Percentiles rank a stretch among this genome's conserved stretches.
Evolutionary conservation across 2,888 invertebrate genomes (phyloP).

Genomic region (Tiliacea aurago): DNA sequence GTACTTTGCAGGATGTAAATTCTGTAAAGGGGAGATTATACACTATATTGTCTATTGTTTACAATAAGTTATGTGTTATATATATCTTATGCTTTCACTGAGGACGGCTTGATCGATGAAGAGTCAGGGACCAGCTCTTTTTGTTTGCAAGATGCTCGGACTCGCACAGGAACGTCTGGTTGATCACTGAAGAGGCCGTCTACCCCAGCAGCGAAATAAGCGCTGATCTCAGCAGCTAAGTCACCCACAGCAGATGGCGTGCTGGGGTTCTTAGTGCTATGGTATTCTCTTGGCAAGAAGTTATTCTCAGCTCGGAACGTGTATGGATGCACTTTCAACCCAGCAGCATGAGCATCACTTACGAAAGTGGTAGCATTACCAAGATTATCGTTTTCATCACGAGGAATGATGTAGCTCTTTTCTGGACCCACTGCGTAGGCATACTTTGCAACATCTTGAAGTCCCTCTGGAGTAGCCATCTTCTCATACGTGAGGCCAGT

Average conservation of each 20-base stretch:
- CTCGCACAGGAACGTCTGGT: constrained; percentile 78
- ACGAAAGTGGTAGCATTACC: constrained; percentile 80
- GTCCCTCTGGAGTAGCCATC: constrained; percentile 83
- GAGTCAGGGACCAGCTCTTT: not conserved
- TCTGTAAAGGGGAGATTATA: not conserved
- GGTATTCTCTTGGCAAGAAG: constrained; percentile 81
- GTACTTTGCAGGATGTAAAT: constrained; percentile 8
- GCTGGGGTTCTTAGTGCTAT: constrained; percentile 63
- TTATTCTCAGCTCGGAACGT: constrained; percentile 85
- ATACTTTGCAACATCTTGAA: constrained; percentile 81
- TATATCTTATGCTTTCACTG: not conserved
- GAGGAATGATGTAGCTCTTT: constrained; percentile 84
- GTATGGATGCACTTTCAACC: constrained; percentile 84
- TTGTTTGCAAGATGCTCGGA: constrained; percentile 67
- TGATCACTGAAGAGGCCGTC: constrained; percentile 86
- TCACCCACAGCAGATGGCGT: constrained; percentile 75
- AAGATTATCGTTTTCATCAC: constrained; percentile 75
- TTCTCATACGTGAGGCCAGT: constrained; percentile 79
- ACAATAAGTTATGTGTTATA: no score
- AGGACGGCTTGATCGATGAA: not conserved
- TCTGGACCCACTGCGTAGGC: constrained; percentile 85
- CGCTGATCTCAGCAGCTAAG: constrained; percentile 78
- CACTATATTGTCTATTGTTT: not conserved
- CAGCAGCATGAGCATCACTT: constrained; percentile 79
- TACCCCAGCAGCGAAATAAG: constrained; percentile 81